These are phyloP conservation scores for Delichon dasypus DNA, from an alignment of 2,797 vertebrate genomes.

Conservation along the genomic window DNA sequence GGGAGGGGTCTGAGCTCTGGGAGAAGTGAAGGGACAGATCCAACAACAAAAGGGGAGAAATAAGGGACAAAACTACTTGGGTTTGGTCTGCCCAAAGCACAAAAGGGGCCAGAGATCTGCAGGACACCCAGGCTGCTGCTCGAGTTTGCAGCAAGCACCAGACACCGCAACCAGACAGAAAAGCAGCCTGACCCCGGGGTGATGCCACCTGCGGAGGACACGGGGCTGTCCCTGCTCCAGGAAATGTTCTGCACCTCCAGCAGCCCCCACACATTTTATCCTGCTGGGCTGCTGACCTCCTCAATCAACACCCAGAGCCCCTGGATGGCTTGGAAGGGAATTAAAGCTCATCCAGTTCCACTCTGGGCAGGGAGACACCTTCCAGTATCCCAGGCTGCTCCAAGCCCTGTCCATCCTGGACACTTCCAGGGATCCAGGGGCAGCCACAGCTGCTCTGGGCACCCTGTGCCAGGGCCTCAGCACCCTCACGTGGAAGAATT, in stretches of 20 bases:
- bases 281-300: neutral
- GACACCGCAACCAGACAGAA: accelerated
- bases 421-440: neutral
- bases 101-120: too few relatives aligned
- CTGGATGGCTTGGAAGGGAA: neutral
- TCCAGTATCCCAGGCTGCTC: accelerated
- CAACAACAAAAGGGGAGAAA: neutral
- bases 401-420: accelerated
- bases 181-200: accelerated
- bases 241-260: neutral
- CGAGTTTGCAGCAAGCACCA: accelerated
- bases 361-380: neutral
- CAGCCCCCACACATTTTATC: accelerated
- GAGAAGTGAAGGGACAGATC: neutral
- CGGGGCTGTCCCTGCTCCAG: neutral
- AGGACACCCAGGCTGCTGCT: neutral
- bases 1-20: neutral
- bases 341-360: neutral
- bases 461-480: accelerated
- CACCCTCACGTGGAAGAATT: accelerated
- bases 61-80: neutral
- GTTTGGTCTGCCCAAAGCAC: neutral
- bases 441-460: neutral
- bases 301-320: neutral
- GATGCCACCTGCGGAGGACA: neutral